Conservation (phyloP, 2,113 vertebrate species). For the Pardalotus punctatus region DNA sequence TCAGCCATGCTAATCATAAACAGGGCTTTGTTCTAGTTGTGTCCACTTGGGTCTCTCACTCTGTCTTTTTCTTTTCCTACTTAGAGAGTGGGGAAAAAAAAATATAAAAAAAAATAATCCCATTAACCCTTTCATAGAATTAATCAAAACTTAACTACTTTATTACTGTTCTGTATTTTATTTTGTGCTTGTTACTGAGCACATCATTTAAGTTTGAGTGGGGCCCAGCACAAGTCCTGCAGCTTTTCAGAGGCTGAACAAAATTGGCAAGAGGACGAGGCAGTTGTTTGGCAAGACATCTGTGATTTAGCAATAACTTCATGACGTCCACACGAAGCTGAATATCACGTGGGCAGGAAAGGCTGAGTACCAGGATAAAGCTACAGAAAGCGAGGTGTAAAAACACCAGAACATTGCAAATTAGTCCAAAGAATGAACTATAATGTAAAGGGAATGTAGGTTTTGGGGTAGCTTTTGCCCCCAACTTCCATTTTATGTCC, state of each 20-base stretch:
- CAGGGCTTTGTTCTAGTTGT: conserved; percentile 64
- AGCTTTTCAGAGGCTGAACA: conserved; percentile 7
- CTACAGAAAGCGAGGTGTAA: background rate
- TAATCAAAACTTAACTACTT: background rate
- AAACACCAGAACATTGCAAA: background rate
- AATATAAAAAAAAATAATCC: background rate
- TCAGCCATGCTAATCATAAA: conserved; percentile 72
- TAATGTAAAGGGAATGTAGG: background rate
- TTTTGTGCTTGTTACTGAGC: background rate
- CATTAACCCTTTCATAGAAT: conserved; percentile 12
- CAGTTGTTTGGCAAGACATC: conserved; percentile 30
- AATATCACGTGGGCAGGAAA: background rate
- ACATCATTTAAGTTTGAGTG: background rate
- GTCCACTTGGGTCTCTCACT: conserved; percentile 33
- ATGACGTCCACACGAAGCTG: background rate
- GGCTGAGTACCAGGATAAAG: background rate
- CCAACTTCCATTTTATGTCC: background rate
- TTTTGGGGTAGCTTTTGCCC: background rate
- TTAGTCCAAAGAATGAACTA: background rate
- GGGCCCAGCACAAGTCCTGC: background rate
- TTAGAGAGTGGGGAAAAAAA: background rate
- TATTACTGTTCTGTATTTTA: background rate
- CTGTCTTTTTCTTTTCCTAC: background rate
- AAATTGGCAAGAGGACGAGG: background rate
- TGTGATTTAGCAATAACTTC: conserved; percentile 42